Percentiles rank a stretch among this genome's conserved stretches.
phyloP scores from a whole-genome alignment of 2,797 vertebrate genomes.

The Odontamblyopus rebecca region DNA sequence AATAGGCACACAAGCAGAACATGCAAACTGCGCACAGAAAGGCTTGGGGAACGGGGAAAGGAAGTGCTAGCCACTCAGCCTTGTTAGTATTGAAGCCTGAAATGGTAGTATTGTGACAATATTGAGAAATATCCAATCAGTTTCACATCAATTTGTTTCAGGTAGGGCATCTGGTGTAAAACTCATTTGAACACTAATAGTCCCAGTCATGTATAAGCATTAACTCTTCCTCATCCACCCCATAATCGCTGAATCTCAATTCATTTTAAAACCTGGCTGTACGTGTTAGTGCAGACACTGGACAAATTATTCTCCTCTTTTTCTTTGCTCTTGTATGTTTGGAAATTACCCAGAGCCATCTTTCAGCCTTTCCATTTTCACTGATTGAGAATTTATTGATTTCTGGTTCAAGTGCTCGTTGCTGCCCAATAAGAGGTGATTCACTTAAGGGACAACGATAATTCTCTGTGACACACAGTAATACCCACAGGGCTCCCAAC shows the following conservation, averaged over 20 bases:
- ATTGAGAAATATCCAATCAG: background rate
- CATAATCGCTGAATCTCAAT: constrained; percentile 38
- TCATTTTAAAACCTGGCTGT: constrained; percentile 26
- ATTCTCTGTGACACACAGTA: constrained; percentile 69
- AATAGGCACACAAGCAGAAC: too few relatives aligned
- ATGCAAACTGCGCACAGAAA: too few relatives aligned
- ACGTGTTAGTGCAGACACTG: constrained; percentile 25
- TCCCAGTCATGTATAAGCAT: background rate
- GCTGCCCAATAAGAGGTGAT: constrained; percentile 68
- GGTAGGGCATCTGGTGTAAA: background rate
- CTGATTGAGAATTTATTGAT: constrained; percentile 75
- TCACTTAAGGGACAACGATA: constrained; percentile 67
- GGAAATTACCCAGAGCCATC: constrained; percentile 46
- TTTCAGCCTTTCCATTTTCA: constrained; percentile 46
- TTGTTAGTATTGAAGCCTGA: background rate
- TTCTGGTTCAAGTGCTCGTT: constrained; percentile 69
- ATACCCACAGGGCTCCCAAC: constrained; percentile 59
- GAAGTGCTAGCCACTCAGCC: too few relatives aligned
- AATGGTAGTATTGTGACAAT: background rate
- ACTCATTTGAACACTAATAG: background rate
- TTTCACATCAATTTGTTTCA: background rate
- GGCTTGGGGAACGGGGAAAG: too few relatives aligned
- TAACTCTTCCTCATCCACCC: constrained; percentile 11
- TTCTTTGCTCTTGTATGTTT: constrained; percentile 37
- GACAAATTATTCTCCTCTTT: constrained; percentile 45